A percentile compares a stretch with the other conserved stretches of the same genome.
Conservation (phyloP, 2,888 invertebrate genomes). For the Flexamia atlantica region DNA sequence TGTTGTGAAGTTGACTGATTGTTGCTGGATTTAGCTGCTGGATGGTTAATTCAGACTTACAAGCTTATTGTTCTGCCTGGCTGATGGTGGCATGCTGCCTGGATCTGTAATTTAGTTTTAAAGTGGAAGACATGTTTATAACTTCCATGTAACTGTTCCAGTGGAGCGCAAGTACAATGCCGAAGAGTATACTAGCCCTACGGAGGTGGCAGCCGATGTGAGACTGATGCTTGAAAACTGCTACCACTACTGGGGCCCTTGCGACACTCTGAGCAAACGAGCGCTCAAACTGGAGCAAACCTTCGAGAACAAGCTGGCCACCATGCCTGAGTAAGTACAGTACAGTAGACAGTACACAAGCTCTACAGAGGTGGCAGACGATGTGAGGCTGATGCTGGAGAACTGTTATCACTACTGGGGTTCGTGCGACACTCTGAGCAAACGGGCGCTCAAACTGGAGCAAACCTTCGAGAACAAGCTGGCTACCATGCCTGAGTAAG, state of each 20-base stretch:
- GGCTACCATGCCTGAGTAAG: no score
- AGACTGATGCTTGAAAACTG: conserved; percentile 76
- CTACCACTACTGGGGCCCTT: conserved; percentile 76
- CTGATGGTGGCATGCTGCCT: no score
- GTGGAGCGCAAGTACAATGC: conserved; percentile 69
- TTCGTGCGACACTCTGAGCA: conserved; percentile 74
- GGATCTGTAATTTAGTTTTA: no score
- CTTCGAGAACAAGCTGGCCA: conserved; percentile 75
- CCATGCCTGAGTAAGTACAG: conserved; percentile 74
- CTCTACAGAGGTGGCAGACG: no score
- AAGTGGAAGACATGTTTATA: no score
- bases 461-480: conserved; percentile 76
- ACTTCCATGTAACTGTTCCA: no score
- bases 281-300: conserved; percentile 75
- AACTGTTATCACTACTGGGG: conserved; percentile 74
- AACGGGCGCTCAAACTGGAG: conserved; percentile 75
- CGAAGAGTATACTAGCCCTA: conserved; percentile 74
- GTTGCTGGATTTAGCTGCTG: no score
- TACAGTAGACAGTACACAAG: no score
- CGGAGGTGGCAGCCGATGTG: conserved; percentile 75
- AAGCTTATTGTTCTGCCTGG: no score
- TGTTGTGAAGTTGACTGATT: no score
- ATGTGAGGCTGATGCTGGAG: no score
- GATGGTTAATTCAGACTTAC: no score
- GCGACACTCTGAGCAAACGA: conserved; percentile 74